Evolutionary conservation across 2,113 vertebrate species (phyloP).

Genomic region (Lamprotornis superbus): DNA sequence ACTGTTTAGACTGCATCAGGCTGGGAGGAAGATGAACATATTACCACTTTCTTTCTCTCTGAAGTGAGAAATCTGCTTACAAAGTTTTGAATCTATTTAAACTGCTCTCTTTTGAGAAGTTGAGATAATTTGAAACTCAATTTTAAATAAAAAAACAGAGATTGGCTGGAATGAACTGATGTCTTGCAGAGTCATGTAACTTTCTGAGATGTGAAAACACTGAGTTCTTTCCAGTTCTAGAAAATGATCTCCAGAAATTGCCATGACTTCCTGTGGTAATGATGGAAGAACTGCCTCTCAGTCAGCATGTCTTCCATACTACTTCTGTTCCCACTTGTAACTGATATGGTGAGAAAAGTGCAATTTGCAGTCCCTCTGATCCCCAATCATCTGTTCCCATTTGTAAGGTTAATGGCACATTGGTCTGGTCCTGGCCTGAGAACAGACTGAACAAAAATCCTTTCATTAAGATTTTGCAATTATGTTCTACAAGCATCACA

Average conservation of each 20-base stretch:
- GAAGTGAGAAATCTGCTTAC: background rate
- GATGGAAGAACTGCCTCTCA: background rate
- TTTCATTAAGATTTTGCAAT: background rate
- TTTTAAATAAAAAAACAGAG: background rate
- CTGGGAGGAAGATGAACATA: background rate
- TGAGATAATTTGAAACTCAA: background rate
- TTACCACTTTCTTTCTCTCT: background rate
- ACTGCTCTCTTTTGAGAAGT: background rate
- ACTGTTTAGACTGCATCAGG: background rate
- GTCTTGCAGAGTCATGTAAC: background rate
- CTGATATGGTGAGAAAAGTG: background rate
- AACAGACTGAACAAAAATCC: background rate
- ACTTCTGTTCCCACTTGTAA: background rate
- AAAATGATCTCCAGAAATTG: background rate
- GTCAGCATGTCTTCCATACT: background rate
- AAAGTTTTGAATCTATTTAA: background rate
- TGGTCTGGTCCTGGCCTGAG: background rate
- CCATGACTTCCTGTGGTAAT: background rate
- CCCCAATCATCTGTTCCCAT: background rate
- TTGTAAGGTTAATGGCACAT: background rate
- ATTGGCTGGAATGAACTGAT: background rate
- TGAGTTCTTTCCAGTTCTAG: background rate
- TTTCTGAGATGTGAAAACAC: background rate
- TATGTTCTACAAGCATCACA: background rate
- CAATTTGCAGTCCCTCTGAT: background rate